A percentile compares a stretch with the other conserved stretches of the same genome.
Evolutionary conservation across 2,113 vertebrate genomes (phyloP).

Genomic region (Ciconia stormi): DNA sequence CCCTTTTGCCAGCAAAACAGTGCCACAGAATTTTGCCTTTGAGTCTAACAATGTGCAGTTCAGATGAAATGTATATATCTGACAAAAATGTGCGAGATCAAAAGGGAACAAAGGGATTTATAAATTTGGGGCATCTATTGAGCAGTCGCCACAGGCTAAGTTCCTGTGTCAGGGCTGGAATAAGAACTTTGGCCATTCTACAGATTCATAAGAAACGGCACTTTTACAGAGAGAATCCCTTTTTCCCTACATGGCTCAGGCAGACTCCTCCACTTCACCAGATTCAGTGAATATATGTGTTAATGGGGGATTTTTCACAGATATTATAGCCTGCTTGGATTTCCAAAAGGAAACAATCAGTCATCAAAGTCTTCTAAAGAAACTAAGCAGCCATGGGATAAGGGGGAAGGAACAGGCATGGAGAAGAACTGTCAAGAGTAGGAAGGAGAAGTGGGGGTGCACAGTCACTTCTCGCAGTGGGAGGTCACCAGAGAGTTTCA

Average conservation of each 20-base stretch:
- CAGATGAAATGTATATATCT: neutral
- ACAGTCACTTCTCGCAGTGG: neutral
- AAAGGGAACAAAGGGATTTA: neutral
- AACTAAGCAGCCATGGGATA: neutral
- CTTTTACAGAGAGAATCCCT: neutral
- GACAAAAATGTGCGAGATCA: neutral
- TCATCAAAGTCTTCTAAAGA: neutral
- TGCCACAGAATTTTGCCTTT: neutral
- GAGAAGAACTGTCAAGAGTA: neutral
- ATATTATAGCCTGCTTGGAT: neutral
- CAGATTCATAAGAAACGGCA: neutral
- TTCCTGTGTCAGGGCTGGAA: neutral
- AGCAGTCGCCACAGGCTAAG: neutral
- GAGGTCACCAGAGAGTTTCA: neutral
- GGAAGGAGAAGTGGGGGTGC: neutral
- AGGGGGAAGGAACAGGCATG: neutral
- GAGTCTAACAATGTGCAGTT: neutral
- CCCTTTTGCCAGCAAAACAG: neutral
- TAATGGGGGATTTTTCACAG: neutral
- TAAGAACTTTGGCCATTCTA: neutral
- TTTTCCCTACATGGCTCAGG: neutral
- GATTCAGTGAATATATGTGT: neutral
- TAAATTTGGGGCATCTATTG: neutral
- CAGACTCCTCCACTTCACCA: neutral
- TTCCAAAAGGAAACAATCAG: neutral